Evolutionary conservation across 2,113 vertebrate genomes (phyloP).

Genomic region (Pontoporia blainvillei): DNA sequence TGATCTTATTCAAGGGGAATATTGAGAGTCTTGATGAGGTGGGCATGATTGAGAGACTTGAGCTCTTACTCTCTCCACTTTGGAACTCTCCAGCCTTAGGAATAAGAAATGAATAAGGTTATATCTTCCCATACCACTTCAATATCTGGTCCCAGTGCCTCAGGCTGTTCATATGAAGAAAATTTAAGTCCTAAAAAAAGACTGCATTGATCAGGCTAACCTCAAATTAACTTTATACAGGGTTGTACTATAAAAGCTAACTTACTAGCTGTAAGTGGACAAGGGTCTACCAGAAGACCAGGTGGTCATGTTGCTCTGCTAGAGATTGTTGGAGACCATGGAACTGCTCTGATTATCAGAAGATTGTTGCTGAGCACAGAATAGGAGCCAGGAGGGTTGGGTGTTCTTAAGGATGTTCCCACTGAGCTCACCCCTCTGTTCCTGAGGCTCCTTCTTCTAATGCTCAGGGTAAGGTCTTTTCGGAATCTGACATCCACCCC

Average conservation of each 20-base stretch:
- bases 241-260: not conserved
- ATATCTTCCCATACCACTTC: not conserved
- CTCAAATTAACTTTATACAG: not conserved
- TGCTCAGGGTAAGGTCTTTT: not conserved
- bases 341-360: not conserved
- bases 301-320: not conserved
- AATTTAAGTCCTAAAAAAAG: not conserved
- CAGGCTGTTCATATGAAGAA: not conserved
- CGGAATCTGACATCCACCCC: not conserved
- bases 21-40: not conserved
- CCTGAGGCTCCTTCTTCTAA: not conserved
- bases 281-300: not conserved
- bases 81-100: not conserved
- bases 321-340: not conserved
- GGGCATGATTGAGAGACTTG: not conserved
- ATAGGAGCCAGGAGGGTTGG: not conserved
- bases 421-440: not conserved
- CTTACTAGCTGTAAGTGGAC: not conserved
- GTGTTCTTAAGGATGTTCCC: not conserved
- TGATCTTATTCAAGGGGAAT: not conserved
- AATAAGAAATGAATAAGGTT: not conserved
- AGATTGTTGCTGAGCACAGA: not conserved
- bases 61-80: not conserved
- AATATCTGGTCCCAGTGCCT: not conserved
- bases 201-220: not conserved